phyloP scores from a whole-genome alignment of 2,888 invertebrate species.

The Aleiodes leptofemur region DNA sequence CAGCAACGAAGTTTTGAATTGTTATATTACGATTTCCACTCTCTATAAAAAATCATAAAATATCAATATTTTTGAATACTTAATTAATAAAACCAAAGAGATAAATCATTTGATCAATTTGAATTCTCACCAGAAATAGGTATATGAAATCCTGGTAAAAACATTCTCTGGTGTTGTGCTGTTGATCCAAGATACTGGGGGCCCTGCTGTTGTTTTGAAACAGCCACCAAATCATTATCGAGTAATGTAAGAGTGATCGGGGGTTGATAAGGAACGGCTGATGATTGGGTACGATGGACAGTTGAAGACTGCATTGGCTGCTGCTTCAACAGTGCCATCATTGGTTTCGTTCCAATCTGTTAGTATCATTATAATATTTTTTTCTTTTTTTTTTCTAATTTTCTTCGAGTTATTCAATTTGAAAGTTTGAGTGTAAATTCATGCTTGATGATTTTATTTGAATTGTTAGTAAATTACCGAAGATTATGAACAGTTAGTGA shows the following conservation, averaged over 20 bases:
- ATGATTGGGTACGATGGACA: constrained; percentile 68
- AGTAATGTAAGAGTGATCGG: constrained; percentile 71
- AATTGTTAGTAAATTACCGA: not conserved
- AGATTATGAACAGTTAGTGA: constrained; percentile 4
- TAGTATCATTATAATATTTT: constrained; percentile 63
- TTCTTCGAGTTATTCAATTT: not conserved
- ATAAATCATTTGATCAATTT: constrained; percentile 26
- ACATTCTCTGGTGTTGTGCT: constrained; percentile 66
- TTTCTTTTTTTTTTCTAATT: constrained; percentile 40
- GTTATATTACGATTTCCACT: constrained; percentile 66
- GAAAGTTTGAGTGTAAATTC: not conserved
- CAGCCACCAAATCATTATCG: constrained; percentile 72
- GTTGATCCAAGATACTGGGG: constrained; percentile 68
- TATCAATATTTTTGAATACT: constrained; percentile 10
- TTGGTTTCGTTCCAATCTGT: constrained; percentile 73
- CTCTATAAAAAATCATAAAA: constrained; percentile 59
- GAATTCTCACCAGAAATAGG: constrained; percentile 74
- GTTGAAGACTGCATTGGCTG: constrained; percentile 71
- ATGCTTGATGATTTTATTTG: constrained; percentile 15
- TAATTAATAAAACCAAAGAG: not conserved
- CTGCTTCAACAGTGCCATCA: constrained; percentile 73
- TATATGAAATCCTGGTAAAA: constrained; percentile 72
- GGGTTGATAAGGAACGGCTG: constrained; percentile 67
- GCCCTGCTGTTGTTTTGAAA: constrained; percentile 72
- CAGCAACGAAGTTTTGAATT: constrained; percentile 66